Conservation (phyloP, 2,797 vertebrate species). For the Cygnus olor region DNA sequence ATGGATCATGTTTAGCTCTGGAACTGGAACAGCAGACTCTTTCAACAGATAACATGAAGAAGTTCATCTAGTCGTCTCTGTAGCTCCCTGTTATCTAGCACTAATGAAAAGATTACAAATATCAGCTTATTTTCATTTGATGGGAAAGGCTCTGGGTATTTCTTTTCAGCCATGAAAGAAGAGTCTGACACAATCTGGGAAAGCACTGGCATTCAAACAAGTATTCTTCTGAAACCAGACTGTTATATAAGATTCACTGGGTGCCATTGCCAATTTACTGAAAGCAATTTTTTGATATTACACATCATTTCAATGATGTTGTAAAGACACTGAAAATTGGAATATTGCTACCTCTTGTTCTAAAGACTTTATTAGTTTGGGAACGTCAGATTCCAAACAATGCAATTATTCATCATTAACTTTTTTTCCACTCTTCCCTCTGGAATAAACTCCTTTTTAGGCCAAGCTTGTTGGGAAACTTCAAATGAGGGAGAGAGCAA, state of each 20-base stretch:
- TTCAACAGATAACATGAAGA: conserved; percentile 45
- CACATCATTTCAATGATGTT: neutral
- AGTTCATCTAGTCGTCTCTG: conserved; percentile 28
- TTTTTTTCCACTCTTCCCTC: conserved; percentile 12
- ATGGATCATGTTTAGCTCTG: conserved; percentile 50
- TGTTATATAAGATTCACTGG: conserved; percentile 57
- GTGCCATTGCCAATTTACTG: conserved; percentile 42
- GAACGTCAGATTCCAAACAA: neutral
- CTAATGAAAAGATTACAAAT: conserved; percentile 59
- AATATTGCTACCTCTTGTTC: conserved; percentile 11
- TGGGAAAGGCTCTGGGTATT: conserved; percentile 30
- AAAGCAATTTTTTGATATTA: conserved; percentile 9
- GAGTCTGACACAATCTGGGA: conserved; percentile 64
- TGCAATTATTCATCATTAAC: conserved; percentile 23
- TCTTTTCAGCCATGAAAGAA: conserved; percentile 52
- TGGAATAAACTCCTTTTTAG: neutral
- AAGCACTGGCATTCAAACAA: conserved; percentile 65
- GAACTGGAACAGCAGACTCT: conserved; percentile 39
- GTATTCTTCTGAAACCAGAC: conserved; percentile 53
- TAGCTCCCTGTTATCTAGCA: conserved; percentile 49
- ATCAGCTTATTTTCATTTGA: conserved; percentile 58
- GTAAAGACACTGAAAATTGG: conserved; percentile 18
- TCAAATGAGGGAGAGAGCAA: neutral
- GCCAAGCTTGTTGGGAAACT: conserved; percentile 12
- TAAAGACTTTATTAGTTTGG: conserved; percentile 24